Base-by-base conservation (phyloP, 2,888 invertebrate species). In the Ctena decussata region DNA sequence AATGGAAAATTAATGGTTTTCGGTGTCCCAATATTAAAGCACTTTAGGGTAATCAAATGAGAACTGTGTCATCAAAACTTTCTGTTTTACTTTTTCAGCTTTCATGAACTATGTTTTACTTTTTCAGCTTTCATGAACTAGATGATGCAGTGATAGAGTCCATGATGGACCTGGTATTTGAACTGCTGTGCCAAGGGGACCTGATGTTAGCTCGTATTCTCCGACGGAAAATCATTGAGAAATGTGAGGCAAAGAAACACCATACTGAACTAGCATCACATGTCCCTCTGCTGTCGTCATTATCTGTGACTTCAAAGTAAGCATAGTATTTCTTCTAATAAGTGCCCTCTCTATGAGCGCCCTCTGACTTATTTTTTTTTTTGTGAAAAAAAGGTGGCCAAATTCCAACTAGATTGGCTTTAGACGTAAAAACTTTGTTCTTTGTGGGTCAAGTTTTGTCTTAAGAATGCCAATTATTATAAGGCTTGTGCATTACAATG, bases 151-250 rank as follows among this genome's bases (percentile, higher is more conserved):
- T 99, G 81, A 97, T 98, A 93, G 97, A 97, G 95, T 97, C 97
- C 87, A 96, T 99, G 88, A 98, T 98, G 97, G 98, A 98, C 94
- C 98, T 99, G 95, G 98, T 99, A 72, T 98, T 98, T 95, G 98
- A 98, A 96, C 96, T 99, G 85, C 98, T 99, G 75, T 98, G 98
- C 92, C 97, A 98, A 76, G 99, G 99, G 71, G 98, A 99, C 95
- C 96, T 99, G 80, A 98, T 98, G 41, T 97, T 98, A 96, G 99
- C 99, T 11, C 89, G 94, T 96, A 97, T 98, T 35, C 96, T 99
- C 79, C 97, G 99, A 90, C 98, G 98, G 92, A 98, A 98, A 96
- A 97, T 98, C 91, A 97, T 99, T 85, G 98, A 99, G 95, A 98
- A 99, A 96, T 98, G 97, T 94, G 95, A 96, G 87, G 92, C 94